Base-by-base conservation (phyloP, 2,888 invertebrate species). In the Amblyteles armatorius region DNA sequence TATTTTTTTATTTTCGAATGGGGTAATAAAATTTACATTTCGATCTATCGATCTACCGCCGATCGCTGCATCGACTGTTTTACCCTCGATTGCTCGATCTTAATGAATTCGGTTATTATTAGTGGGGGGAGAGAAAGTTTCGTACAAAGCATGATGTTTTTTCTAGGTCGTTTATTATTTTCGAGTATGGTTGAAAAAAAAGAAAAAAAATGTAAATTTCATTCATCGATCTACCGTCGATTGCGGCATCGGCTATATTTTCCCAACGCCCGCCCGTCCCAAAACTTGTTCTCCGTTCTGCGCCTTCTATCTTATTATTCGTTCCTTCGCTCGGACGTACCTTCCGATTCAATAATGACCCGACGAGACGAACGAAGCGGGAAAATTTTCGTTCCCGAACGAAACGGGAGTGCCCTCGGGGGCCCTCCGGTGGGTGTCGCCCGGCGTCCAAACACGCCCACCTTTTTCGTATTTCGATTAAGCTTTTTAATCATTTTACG, bases 401-500 rank as follows among this genome's bases (percentile, higher is more conserved):
- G 72, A 73, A 63, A 40, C 60, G 52, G 52, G 52, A 52, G 55
- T 22, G 73, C 84, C 73, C 82, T 52, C 57, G 60, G 68, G 73
- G 65, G 63, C 29, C 60, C 77, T 77, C 57, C 87, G 87, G 88
- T 88, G 90, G 89, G 88, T 90, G 89, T 89, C 87, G 84, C 84
- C 52, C 88, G 86, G 88, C 87, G 88, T 87, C 82, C 86, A 71
- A 85, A 83, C 89, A 91, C 92, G 92, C 91, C 92, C 90, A 92
- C 90, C 91, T 91, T 92, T 91, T 92, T 91, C 89, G 90, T 89
- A 91, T 92, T 92, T 91, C 92, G 92, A 92, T 92, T 91, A 92
- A 90, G 87, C 88, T 88, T 88, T 86, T 91, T 90, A 90, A 89
- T 88, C 89, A 88, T 89, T 88, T 81, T 74, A 74, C 74, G 77